Evolutionary conservation across 2,888 invertebrate genomes (phyloP).

Genomic region (Incurvaria masculella): DNA sequence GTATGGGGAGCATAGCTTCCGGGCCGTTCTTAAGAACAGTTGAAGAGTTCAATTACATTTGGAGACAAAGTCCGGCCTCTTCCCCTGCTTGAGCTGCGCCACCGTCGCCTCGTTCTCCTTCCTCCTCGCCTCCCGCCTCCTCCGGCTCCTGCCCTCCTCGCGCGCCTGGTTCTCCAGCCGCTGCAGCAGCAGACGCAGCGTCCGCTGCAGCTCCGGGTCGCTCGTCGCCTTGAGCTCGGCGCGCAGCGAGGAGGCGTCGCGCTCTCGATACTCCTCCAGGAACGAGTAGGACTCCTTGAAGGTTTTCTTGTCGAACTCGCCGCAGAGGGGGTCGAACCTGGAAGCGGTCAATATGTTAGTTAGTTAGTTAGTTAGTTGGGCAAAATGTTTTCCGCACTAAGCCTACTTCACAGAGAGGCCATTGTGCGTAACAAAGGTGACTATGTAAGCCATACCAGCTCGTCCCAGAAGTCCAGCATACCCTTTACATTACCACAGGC

Average conservation of each 20-base stretch:
- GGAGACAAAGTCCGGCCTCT: constrained; percentile 64
- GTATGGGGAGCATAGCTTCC: too few relatives aligned
- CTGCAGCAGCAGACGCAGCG: constrained; percentile 69
- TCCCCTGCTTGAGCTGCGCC: constrained; percentile 60
- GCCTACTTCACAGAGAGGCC: too few relatives aligned
- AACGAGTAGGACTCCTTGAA: constrained; percentile 80
- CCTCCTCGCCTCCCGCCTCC: constrained; percentile 50
- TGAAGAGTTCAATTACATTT: constrained; percentile 32
- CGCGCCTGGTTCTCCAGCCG: constrained; percentile 76
- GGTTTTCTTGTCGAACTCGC: constrained; percentile 68
- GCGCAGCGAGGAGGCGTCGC: constrained; percentile 64
- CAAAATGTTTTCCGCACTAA: too few relatives aligned
- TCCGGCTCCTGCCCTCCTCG: constrained; percentile 57
- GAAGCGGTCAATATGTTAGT: constrained; percentile 13
- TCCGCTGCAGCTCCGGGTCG: constrained; percentile 60
- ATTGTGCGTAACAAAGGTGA: too few relatives aligned
- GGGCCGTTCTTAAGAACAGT: too few relatives aligned
- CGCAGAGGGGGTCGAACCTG: constrained; percentile 83
- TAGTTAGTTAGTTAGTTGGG: too few relatives aligned
- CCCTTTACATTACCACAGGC: too few relatives aligned
- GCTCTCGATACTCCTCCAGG: constrained; percentile 63
- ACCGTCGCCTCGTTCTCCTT: too few relatives aligned
- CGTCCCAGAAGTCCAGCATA: too few relatives aligned
- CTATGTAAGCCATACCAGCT: too few relatives aligned
- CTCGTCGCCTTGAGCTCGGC: constrained; percentile 58